Evolutionary conservation across 2,888 invertebrate genomes (phyloP).

Genomic region (Quadriops clusia): DNA sequence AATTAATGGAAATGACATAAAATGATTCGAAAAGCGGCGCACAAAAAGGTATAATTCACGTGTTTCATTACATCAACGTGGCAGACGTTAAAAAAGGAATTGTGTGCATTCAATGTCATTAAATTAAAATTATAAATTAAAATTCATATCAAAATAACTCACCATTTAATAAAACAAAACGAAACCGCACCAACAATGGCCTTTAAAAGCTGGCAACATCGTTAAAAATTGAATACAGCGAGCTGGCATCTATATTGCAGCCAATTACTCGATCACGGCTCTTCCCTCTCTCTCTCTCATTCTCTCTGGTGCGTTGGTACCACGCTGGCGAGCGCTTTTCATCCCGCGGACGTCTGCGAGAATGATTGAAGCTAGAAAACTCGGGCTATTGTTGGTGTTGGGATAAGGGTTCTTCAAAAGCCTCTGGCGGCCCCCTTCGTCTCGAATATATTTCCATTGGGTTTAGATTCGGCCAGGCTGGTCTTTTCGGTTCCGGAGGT

Average conservation of each 20-base stretch:
- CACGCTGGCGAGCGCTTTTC: slow-evolving; percentile 12
- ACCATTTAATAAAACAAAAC: slow-evolving; percentile 12
- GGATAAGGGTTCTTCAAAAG: slow-evolving; percentile 6
- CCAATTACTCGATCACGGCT: slow-evolving; percentile 16
- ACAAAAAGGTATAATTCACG: too few species aligned
- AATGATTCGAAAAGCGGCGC: too few species aligned
- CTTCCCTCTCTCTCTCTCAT: slow-evolving; percentile 6
- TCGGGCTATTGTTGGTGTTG: slow-evolving; percentile 9
- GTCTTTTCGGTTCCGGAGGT: too few species aligned
- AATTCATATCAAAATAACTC: slow-evolving; percentile 14
- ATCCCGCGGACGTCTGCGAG: slow-evolving; percentile 13
- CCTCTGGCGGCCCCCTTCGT: slow-evolving; percentile 6
- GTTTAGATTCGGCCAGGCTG: too few species aligned
- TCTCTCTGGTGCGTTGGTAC: slow-evolving; percentile 8
- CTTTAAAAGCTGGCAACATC: slow-evolving; percentile 15
- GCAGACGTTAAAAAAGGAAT: too few species aligned
- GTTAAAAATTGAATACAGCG: slow-evolving; percentile 17
- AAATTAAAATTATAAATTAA: slow-evolving; percentile 17
- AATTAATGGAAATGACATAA: too few species aligned
- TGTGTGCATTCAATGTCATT: too few species aligned
- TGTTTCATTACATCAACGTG: too few species aligned
- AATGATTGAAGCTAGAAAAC: slow-evolving; percentile 15
- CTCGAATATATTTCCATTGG: too few species aligned
- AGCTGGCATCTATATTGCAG: slow-evolving; percentile 17
- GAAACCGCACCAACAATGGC: slow-evolving; percentile 11